Percentiles rank a stretch among this genome's conserved stretches.
phyloP scores from a whole-genome alignment of 2,888 invertebrate species.

The Griposia aprilina region DNA sequence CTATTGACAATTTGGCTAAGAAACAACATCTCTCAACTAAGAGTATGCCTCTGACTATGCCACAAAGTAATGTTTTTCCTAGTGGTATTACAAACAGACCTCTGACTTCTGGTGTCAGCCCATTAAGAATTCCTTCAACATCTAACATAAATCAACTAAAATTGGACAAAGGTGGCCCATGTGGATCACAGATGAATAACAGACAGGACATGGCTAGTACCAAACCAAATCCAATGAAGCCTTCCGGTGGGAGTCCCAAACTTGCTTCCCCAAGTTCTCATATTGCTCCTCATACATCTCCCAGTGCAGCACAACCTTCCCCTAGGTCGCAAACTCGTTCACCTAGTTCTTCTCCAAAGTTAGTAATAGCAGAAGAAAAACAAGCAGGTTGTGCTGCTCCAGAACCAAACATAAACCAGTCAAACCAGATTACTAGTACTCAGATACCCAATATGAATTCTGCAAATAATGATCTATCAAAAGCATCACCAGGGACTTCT shows the following conservation, averaged over 20 bases:
- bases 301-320: conserved; percentile 80
- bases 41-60: conserved; percentile 75
- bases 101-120: conserved; percentile 72
- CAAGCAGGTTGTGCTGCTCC: conserved; percentile 76
- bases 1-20: conserved; percentile 88
- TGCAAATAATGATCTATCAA: conserved; percentile 79
- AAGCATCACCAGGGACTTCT: conserved; percentile 81
- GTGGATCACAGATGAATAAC: conserved; percentile 71
- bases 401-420: conserved; percentile 83
- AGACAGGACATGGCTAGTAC: conserved; percentile 77
- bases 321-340: conserved; percentile 88
- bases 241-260: conserved; percentile 72
- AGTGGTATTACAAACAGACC: conserved; percentile 77
- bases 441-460: conserved; percentile 80
- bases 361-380: conserved; percentile 89
- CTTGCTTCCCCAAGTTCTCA: conserved; percentile 79
- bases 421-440: conserved; percentile 85
- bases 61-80: conserved; percentile 81
- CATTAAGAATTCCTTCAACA: conserved; percentile 82
- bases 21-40: conserved; percentile 86
- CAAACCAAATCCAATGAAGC: conserved; percentile 78
- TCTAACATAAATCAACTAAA: conserved; percentile 81
- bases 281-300: conserved; percentile 75
- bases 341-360: conserved; percentile 88
- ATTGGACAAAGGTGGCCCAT: conserved; percentile 78